These are phyloP conservation scores for Clangula hyemalis DNA, from an alignment of 2,797 vertebrate genomes.

Conservation along the genomic window DNA sequence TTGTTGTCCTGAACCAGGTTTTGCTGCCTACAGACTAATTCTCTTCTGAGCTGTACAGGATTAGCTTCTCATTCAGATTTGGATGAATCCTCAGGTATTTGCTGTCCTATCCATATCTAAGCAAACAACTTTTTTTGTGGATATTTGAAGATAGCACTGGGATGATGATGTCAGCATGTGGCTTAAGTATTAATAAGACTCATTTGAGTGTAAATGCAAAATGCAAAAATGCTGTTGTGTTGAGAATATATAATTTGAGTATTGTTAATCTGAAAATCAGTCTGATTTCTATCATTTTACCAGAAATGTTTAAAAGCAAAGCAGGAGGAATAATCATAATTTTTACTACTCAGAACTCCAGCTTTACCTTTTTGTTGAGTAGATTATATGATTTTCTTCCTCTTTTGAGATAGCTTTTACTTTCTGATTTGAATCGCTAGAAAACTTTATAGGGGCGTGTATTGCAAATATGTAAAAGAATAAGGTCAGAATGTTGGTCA, in stretches of 20 bases:
- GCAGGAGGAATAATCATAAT: neutral
- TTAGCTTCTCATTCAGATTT: neutral
- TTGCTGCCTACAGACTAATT: neutral
- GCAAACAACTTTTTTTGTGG: neutral
- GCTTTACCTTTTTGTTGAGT: neutral
- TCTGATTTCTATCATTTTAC: neutral
- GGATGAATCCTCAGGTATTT: neutral
- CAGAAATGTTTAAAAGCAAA: neutral
- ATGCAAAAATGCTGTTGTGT: neutral
- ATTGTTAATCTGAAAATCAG: neutral
- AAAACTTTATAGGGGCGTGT: neutral
- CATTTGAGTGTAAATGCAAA: neutral
- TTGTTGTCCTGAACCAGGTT: neutral
- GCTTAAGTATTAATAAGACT: neutral
- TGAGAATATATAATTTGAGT: neutral
- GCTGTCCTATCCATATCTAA: accelerated
- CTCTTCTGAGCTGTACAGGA: neutral
- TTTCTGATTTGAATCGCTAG: neutral
- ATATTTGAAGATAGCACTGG: neutral
- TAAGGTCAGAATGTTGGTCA: neutral
- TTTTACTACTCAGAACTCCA: neutral
- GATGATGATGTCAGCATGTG: neutral
- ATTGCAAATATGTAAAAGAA: neutral
- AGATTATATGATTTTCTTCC: neutral
- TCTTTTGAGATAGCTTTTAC: neutral